Evolutionary conservation across 1,140 invertebrate genomes (phyloP).

Genomic region (Calosoma granatense): DNA sequence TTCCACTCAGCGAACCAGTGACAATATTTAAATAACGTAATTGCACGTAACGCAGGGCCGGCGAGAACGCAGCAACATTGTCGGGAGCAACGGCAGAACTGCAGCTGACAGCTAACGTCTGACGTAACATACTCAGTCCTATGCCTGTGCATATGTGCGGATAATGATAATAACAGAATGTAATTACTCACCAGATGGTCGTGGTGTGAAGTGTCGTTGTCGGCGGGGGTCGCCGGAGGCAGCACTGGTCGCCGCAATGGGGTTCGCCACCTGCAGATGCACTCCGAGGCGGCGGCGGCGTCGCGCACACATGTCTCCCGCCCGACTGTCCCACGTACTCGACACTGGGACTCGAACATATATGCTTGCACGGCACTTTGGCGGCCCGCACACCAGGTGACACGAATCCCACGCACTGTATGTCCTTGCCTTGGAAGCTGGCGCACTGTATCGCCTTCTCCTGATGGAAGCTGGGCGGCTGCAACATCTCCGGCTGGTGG

Average conservation of each 20-base stretch:
- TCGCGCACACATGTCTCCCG: constrained; percentile 45
- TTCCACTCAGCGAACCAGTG: not conserved
- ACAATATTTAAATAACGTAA: no score
- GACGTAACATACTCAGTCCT: no score
- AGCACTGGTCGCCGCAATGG: constrained; percentile 31
- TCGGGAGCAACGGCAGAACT: no score
- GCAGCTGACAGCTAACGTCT: no score
- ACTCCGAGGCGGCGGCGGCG: constrained; percentile 43
- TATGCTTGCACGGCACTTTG: constrained; percentile 33
- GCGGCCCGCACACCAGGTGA: constrained; percentile 34
- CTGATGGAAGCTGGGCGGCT: constrained; percentile 14
- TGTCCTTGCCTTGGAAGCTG: constrained; percentile 29
- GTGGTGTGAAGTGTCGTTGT: constrained; percentile 42
- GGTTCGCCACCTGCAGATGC: constrained; percentile 26
- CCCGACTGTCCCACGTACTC: constrained; percentile 46
- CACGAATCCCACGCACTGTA: constrained; percentile 38
- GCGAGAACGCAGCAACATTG: no score
- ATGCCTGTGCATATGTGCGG: no score
- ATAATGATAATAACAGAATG: no score
- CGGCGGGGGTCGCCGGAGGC: constrained; percentile 31
- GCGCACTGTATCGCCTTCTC: constrained; percentile 31
- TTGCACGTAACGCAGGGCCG: no score
- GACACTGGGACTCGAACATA: constrained; percentile 33
- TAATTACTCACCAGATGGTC: constrained; percentile 55
- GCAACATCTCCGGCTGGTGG: not conserved